phyloP scores from a whole-genome alignment of 2,888 invertebrate genomes.

The Diarsia dahlii region DNA sequence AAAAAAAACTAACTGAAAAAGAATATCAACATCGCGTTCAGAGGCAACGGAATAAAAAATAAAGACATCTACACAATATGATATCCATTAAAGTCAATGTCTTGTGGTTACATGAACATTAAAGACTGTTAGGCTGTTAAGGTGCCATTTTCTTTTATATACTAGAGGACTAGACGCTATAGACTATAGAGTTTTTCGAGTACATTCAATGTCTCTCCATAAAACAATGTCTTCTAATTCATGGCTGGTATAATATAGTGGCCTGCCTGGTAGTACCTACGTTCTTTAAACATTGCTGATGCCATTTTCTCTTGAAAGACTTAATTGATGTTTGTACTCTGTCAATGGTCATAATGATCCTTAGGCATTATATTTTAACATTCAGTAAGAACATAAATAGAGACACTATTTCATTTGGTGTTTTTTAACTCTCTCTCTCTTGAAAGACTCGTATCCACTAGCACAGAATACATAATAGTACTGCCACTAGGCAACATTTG shows the following conservation, averaged over 20 bases:
- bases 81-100: slow-evolving; percentile 37
- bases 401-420: too few species aligned
- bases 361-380: too few species aligned
- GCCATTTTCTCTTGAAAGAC: too few species aligned
- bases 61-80: neutral
- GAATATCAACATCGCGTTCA: slow-evolving; percentile 6
- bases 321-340: too few species aligned
- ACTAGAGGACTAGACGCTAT: neutral
- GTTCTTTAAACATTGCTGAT: too few species aligned
- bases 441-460: too few species aligned
- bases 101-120: slow-evolving; percentile 25
- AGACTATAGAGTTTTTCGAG: neutral
- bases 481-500: too few species aligned
- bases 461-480: too few species aligned
- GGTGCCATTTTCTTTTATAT: neutral
- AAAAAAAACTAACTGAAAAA: slow-evolving; percentile 8
- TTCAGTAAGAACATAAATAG: too few species aligned
- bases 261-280: too few species aligned
- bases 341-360: too few species aligned
- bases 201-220: neutral
- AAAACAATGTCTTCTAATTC: neutral
- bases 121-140: neutral
- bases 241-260: neutral
- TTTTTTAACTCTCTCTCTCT: too few species aligned
- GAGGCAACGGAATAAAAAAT: slow-evolving; percentile 27